Percentiles rank a stretch among this genome's conserved stretches.
Conservation (phyloP, 2,797 vertebrate genomes). For the Petrocephalus schoutedeni region DNA sequence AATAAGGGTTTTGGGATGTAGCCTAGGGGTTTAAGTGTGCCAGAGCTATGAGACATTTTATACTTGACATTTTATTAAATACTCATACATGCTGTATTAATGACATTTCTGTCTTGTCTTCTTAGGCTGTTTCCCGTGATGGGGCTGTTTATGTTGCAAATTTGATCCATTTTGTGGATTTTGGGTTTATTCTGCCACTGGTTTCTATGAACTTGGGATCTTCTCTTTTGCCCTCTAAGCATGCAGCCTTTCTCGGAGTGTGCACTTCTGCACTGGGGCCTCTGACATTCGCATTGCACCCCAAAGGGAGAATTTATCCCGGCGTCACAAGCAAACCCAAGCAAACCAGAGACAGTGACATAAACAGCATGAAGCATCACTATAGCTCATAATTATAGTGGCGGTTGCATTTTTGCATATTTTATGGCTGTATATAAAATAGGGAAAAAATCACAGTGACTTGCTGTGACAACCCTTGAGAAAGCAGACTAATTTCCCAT, state of each 20-base stretch:
- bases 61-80: not conserved
- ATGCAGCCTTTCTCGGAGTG: not conserved
- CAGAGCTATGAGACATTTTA: not conserved
- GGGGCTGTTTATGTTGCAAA: not conserved
- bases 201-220: not conserved
- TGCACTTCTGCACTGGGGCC: not conserved
- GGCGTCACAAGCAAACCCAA: not conserved
- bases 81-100: not conserved
- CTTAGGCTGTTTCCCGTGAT: not conserved
- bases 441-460: not conserved
- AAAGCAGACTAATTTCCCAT: not conserved
- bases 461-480: not conserved
- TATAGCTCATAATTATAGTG: not conserved
- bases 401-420: conserved; percentile 7
- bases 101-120: not conserved
- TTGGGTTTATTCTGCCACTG: not conserved
- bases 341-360: not conserved
- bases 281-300: not conserved
- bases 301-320: not conserved
- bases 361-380: not conserved
- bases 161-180: not conserved
- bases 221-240: not conserved
- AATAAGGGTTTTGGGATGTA: not conserved
- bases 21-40: not conserved
- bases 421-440: not conserved